Base-by-base conservation (phyloP, 2,888 invertebrate genomes). In the Drepana falcataria region DNA sequence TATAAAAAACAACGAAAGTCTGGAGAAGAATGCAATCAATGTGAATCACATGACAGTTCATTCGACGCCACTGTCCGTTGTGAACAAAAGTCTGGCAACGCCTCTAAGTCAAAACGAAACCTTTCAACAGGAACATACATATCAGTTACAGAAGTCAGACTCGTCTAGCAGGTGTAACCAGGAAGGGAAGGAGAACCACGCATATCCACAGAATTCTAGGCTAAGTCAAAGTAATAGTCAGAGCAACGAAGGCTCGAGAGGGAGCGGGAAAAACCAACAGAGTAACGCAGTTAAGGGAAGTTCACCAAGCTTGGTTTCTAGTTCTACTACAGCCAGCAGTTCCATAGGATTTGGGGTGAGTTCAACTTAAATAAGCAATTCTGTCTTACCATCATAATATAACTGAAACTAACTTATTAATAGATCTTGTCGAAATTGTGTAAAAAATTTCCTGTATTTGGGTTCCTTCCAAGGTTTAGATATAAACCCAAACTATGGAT, bases 21-120 rank as follows among this genome's bases (percentile, higher is more conserved):
- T 89, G 57, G 83, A 87, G 60, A 87, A 85, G 67, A 85, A 82
- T 65, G 81, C 81, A 48, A 75, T 81, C n/a, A 86, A 85, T 59
- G 81, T 91, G 2, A 91, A 91, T 66, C 91, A 91, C 63, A 91
- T 92, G 88, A 91, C 92, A 21, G 92, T 93, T 52, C 91, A 91
- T 78, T 91, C 91, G 49, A 91, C 91, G 7, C 91, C 91, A 40
- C 66, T 91, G 35, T 91, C 91, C 59, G 87, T 89, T 66, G 92
- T 93, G 53, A 94, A 93, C 69, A 94, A 94, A 77, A 94, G 94
- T 75, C 87, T 94, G 61, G 94, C 94, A 34, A 94, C 93, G 47
- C 93, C 93, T 56, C 79, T 93, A 71, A 93, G 91, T 83, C 93
- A 93, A 81, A 91, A 84, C 53, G 92, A 84, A 82, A 77, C 87